These are phyloP conservation scores for Orcinus orca DNA, from an alignment of 2,113 vertebrate species.

Conservation along the genomic window DNA sequence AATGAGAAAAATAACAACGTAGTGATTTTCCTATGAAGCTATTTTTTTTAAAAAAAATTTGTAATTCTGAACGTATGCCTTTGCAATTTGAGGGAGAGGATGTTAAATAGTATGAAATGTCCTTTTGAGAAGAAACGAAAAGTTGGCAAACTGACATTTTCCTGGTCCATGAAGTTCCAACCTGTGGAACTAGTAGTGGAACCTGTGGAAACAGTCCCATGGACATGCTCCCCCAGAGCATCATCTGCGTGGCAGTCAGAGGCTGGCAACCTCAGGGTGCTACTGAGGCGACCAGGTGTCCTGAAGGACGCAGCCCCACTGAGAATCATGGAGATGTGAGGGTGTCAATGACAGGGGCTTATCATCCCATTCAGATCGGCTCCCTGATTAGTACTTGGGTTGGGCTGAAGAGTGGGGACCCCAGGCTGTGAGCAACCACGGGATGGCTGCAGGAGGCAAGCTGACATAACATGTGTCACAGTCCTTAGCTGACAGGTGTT, in stretches of 20 bases:
- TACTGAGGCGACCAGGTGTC: neutral
- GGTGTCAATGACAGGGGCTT: fast-evolving
- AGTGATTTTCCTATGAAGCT: neutral
- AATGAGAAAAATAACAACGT: neutral
- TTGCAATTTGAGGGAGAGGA: neutral
- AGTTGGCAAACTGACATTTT: neutral
- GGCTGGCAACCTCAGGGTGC: neutral
- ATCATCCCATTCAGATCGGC: neutral
- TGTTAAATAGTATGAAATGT: neutral
- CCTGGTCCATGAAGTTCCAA: neutral
- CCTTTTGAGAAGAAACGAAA: neutral
- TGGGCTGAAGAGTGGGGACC: neutral
- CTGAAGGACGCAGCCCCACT: neutral
- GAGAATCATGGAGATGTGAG: neutral
- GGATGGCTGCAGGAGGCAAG: neutral
- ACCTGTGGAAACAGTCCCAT: too few relatives aligned
- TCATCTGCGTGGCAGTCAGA: fast-evolving
- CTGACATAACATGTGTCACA: neutral
- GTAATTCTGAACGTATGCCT: neutral
- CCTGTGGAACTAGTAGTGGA: neutral
- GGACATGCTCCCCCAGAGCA: neutral
- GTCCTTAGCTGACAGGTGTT: too few relatives aligned
- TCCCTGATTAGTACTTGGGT: neutral
- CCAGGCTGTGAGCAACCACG: neutral
- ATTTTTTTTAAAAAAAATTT: neutral